Evolutionary conservation across 2,797 vertebrate genomes (phyloP).

Genomic region (Eulemur rubriventer): DNA sequence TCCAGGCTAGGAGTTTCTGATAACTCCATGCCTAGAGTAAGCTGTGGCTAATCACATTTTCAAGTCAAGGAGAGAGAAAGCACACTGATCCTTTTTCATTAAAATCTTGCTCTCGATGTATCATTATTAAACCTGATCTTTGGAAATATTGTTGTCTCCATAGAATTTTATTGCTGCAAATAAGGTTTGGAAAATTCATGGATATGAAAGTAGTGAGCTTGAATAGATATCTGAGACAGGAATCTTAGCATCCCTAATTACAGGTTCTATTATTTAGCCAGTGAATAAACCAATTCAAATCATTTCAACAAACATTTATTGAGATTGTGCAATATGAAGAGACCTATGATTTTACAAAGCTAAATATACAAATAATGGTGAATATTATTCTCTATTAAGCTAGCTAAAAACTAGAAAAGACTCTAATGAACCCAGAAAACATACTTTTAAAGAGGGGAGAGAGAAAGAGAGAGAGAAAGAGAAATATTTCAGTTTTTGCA

Average conservation of each 20-base stretch:
- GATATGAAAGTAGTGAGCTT: slow-evolving; percentile 5
- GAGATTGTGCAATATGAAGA: slow-evolving; percentile 63
- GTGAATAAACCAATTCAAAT: slow-evolving; percentile 68
- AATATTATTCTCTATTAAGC: slow-evolving; percentile 61
- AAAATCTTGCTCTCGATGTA: neutral
- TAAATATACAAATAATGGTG: slow-evolving; percentile 41
- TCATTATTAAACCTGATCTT: slow-evolving; percentile 35
- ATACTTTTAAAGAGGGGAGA: neutral
- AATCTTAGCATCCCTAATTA: slow-evolving; percentile 67
- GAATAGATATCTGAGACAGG: slow-evolving; percentile 48
- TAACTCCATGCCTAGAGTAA: neutral
- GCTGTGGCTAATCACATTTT: neutral
- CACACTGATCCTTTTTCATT: slow-evolving; percentile 39
- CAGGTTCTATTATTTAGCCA: slow-evolving; percentile 67
- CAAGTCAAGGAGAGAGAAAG: neutral
- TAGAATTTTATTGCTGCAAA: slow-evolving; percentile 60
- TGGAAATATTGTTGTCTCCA: slow-evolving; percentile 30
- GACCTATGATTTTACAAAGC: slow-evolving; percentile 65
- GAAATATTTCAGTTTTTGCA: neutral
- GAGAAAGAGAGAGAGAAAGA: neutral
- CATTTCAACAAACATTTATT: slow-evolving; percentile 70
- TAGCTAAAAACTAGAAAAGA: slow-evolving; percentile 32
- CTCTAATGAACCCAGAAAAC: slow-evolving; percentile 51
- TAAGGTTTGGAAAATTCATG: slow-evolving; percentile 56
- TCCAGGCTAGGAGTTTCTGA: neutral